Evolutionary conservation across 2,888 invertebrate species (phyloP), one percentile per base, ranked within the genome.

Genomic region (Conops quadrifasciatus): DNA sequence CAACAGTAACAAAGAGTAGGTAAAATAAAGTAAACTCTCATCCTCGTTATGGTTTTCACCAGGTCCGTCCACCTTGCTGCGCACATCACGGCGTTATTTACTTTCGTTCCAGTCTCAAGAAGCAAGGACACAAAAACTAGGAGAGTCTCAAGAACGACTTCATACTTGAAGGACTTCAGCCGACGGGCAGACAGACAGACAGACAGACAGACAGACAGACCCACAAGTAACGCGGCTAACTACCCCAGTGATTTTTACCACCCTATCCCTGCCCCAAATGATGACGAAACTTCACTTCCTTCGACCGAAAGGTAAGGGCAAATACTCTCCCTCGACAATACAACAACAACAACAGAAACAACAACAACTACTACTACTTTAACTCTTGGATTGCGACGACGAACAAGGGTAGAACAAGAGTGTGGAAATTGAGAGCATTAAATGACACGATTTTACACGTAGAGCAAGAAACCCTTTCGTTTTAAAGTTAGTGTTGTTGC

Each of bases 401-500:
- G 49, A 43, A 66, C 53, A n/a, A 30, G 30, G 24, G 45, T 65
- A 47, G 7, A 13, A 24, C 67, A 53, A 58, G 24, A 56, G 64
- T 74, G 76, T 71, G 76, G 74, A 76, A 76, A 76, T 73, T 72
- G 73, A 75, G 67, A 67, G 73, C 64, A 75, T 71, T 75, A 73
- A 69, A 69, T 58, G 68, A 72, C 60, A 66, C 60, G 60, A 66
- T 71, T 71, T 28, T 43, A 63, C 67, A 56, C 62, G 45, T 62
- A 49, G n/a, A n/a, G n/a, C n/a, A n/a, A n/a, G n/a, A n/a, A 64
- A 63, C 62, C 59, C 67, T 60, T 49, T 70, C 49, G 62, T 58
- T 53, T n/a, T 64, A 28, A 59, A 51, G 19, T 56, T 24, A 15
- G 15, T 26, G 16, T 56, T 56, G 56, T 56, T 56, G 24, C 19